Base-by-base conservation (phyloP, 2,888 invertebrate genomes). In the Coelinius sp. region DNA sequence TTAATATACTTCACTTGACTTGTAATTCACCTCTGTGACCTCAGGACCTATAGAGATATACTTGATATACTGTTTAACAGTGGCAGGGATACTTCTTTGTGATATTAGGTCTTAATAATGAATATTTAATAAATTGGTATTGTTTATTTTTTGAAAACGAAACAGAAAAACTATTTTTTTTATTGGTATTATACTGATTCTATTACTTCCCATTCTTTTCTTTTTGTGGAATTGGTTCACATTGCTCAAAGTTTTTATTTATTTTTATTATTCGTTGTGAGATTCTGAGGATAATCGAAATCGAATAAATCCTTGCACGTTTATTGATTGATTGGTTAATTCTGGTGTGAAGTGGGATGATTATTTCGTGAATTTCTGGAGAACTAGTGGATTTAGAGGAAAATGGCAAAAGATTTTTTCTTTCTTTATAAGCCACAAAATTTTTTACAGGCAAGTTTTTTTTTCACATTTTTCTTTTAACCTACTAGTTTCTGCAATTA, bases 101-200 rank as follows among this genome's bases (percentile, higher is more conserved):
- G 82, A 81, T 81, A 81, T 75, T 78, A 78, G 76, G 66, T 73
- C 73, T 64, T 52, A 69, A 67, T 46, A 73, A 64, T 73, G 59
- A 59, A 27, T 53, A 74, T 44, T 72, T 71, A 70, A 73, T 73
- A 56, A 44, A 71, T 70, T 71, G 63, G 52, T 72, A 70, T 74
- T 76, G 49, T 65, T 76, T 78, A 77, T 80, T 79, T 81, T 81
- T 79, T 76, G 75, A 81, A 77, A 73, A 72, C 71, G 65, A 65
- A 74, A 73, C 73, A 74, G 75, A 77, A 77, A 77, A 80, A 76
- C 71, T 75, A 74, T 76, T 76, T 79, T 80, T 78, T 75, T 77
- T 76, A n/a, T n/a, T n/a, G n/a, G n/a, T n/a, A n/a, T 74, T 78
- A 77, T 75, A 70, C 76, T 78, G 73, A 75, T 80, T 76, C 81